Base-by-base conservation (phyloP, 2,888 invertebrate species). In the Chalcis sispes region DNA sequence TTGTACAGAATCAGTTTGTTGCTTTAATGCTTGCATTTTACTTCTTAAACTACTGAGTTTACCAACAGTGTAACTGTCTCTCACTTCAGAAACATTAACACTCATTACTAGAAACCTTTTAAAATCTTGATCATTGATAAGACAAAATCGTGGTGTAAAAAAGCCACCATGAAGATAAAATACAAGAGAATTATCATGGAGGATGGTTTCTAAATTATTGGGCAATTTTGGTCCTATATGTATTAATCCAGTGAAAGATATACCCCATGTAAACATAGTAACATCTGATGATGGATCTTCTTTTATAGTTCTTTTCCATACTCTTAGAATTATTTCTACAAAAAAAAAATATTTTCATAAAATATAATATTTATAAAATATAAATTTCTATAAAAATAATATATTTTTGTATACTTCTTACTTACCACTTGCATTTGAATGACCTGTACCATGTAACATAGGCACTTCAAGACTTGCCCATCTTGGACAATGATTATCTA, bases 121-220 rank as follows among this genome's bases (percentile, higher is more conserved):
- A 48, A 81, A 81, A 54, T 84, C 86, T 20, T 87, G 85, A 81
- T 85, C 85, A 56, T 81, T 86, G 50, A 86, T 80, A 70, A 90
- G 86, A 78, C 89, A 90, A 81, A 90, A 89, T 20, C 89, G 87
- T 80, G 91, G 91, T 48, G 95, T 94, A 86, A 97, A 98, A 84
- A 93, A 95, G 2, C 96, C 96, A 46, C 96, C 96, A 79, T 94
- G 94, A 91, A 97, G 93, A 90, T 95, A 94, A 88, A 98, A 96
- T 82, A 98, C 93, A 82, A 96, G 89, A 56, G 95, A 93, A 86
- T 95, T 93, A 59, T 91, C 90, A 85, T 91, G 91, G 81, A 95
- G 93, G 82, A 93, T 91, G 71, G 91, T 91, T 1, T 94, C 92
- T 52, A 93, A 92, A 83, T 93, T 92, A 81, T 91, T 91, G 13